Percentiles rank a stretch among this genome's conserved stretches.
phyloP scores from a whole-genome alignment of 1,140 invertebrate genomes.

The Armadillidium nasatum region DNA sequence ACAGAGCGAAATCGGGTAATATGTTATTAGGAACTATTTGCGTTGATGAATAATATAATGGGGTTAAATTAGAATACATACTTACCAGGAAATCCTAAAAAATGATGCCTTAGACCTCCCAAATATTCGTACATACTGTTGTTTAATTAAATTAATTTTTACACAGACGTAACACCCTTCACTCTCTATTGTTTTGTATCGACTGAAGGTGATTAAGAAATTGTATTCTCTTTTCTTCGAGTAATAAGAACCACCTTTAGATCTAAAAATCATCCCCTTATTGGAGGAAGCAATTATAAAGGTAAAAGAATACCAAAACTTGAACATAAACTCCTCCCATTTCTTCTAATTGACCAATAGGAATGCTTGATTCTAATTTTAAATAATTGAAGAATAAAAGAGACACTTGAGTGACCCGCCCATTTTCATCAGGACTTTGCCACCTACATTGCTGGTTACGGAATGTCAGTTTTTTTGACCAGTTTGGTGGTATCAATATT shows the following conservation, averaged over 20 bases:
- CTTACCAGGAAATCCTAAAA: not conserved
- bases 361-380: not conserved
- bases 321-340: not conserved
- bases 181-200: not conserved
- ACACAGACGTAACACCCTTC: not conserved
- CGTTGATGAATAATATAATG: too few relatives aligned
- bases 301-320: not conserved
- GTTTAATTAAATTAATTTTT: not conserved
- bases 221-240: not conserved
- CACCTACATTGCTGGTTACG: not conserved
- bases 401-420: not conserved
- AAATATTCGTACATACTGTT: constrained; percentile 3
- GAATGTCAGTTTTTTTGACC: not conserved
- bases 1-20: too few relatives aligned
- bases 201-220: constrained; percentile 3
- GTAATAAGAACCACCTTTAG: constrained; percentile 5
- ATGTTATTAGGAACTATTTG: too few relatives aligned
- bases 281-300: constrained; percentile 11
- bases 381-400: constrained; percentile 9
- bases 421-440: not conserved
- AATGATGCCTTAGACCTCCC: not conserved
- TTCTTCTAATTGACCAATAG: not conserved
- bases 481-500: too few relatives aligned
- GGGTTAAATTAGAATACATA: not conserved
- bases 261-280: constrained; percentile 10